Evolutionary conservation across 2,888 invertebrate genomes (phyloP).

Genomic region (Eilema griseolum): DNA sequence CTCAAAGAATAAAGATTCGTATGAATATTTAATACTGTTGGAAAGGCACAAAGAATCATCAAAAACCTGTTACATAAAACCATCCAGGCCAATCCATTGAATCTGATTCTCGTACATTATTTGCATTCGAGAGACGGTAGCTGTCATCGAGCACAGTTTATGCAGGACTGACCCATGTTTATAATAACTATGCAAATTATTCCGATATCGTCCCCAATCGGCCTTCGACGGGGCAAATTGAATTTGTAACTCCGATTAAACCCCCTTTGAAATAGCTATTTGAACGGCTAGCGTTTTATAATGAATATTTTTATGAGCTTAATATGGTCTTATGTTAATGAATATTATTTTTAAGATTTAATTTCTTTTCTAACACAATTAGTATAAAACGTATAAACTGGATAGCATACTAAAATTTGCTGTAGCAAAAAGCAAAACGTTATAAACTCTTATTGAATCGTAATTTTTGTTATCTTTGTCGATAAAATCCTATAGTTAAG

Average conservation of each 20-base stretch:
- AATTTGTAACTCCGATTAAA: conserved; percentile 85
- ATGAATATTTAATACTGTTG: background rate
- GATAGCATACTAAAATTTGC: background rate
- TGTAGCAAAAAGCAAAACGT: background rate
- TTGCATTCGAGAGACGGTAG: conserved; percentile 77
- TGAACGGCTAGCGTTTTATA: conserved; percentile 55
- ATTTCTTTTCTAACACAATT: conserved; percentile 1
- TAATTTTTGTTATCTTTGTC: background rate
- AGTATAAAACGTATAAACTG: background rate
- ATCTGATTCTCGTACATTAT: conserved; percentile 60
- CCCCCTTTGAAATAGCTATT: conserved; percentile 76
- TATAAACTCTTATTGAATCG: background rate
- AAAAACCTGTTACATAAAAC: conserved; percentile 5
- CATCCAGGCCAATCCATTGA: conserved; percentile 48
- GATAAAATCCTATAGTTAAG: background rate
- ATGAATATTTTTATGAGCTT: conserved; percentile 54
- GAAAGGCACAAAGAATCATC: background rate
- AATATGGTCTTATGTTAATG: background rate
- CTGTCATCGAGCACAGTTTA: conserved; percentile 79
- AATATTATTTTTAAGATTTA: background rate
- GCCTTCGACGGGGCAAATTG: conserved; percentile 76
- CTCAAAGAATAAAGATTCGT: background rate
- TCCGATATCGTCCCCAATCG: conserved; percentile 80
- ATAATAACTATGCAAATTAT: conserved; percentile 87
- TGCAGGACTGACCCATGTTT: conserved; percentile 84